Percentiles rank a stretch among this genome's conserved stretches.
Evolutionary conservation across 2,888 invertebrate genomes (phyloP).

Genomic region (Endotricha flammealis): DNA sequence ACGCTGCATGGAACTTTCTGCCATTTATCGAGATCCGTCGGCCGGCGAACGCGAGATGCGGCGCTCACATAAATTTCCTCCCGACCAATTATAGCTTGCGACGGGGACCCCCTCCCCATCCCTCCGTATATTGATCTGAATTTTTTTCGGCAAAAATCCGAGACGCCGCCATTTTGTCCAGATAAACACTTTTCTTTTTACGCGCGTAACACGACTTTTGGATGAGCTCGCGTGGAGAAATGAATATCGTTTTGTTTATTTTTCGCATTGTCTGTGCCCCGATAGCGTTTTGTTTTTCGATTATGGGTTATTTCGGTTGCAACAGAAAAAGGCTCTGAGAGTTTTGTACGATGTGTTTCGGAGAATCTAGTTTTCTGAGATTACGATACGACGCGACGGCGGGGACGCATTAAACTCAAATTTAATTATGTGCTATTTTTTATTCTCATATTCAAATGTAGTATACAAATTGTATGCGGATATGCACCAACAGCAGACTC

Average conservation of each 20-base stretch:
- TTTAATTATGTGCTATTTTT: no score
- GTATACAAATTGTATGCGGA: no score
- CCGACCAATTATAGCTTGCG: conserved; percentile 59
- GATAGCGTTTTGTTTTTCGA: conserved; percentile 1
- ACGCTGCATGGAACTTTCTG: background rate
- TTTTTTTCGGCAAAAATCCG: conserved; percentile 56
- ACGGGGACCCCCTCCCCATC: conserved; percentile 39
- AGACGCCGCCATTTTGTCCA: conserved; percentile 54
- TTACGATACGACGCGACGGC: background rate
- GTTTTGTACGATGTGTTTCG: background rate
- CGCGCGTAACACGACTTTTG: conserved; percentile 38
- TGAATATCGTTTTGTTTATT: conserved; percentile 29
- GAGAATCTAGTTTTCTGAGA: background rate
- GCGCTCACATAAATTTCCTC: conserved; percentile 52
- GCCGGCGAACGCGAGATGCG: conserved; percentile 36
- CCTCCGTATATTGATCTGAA: conserved; percentile 68
- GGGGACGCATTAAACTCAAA: no score
- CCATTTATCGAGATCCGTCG: background rate
- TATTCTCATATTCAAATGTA: no score
- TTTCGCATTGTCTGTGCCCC: conserved; percentile 10
- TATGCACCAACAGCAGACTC: no score
- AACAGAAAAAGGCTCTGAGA: background rate
- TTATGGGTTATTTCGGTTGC: background rate
- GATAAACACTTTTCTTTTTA: conserved; percentile 60
- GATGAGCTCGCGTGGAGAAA: conserved; percentile 38